Evolutionary conservation across 2,888 invertebrate genomes (phyloP), one percentile per base, ranked within the genome.

Genomic region (Tenthredo distinguenda): DNA sequence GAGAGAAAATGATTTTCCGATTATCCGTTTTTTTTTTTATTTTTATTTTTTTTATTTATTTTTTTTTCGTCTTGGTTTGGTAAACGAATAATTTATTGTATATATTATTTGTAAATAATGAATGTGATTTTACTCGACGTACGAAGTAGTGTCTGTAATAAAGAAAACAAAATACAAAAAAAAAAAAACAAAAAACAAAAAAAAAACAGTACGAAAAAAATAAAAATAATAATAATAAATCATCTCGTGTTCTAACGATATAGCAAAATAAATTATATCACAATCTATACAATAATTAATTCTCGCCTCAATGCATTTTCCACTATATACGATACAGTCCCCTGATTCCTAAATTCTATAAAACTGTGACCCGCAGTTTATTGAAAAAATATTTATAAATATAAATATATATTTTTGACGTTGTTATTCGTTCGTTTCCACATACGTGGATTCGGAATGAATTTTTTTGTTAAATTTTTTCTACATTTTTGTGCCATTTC

Each of bases 211-310:
- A 34, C 4, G 34, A 34, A 37, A 18, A 62, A 62, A 81, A 31
- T 62, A 34, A 62, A 37, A 34, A 55, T n/a, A 81, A 40, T 5
- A 40, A 37, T 90, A 89, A 88, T 89, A 88, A 91, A 90, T 91
- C 91, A 90, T 91, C 91, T 92, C 92, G 92, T 92, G 92, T 92
- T 92, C 90, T 90, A 91, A 91, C 91, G 91, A 92, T 91, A 91
- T 91, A 92, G 91, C 89, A 91, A 91, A 90, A 92, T 92, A 92
- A 92, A 92, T 92, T 92, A 92, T 92, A 92, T 90, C 91, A 90
- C 88, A 89, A 77, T 62, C 62, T 65, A 62, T 81, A 62, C n/a
- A 74, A 43, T 43, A 43, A 43, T 74, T 43, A 10, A 47, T 37
- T 71, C 6, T 71, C 71, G 43, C 31, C 50, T 76, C 47, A 43